Conservation (phyloP, 2,888 invertebrate genomes). For the Eustalomyia histrio region DNA sequence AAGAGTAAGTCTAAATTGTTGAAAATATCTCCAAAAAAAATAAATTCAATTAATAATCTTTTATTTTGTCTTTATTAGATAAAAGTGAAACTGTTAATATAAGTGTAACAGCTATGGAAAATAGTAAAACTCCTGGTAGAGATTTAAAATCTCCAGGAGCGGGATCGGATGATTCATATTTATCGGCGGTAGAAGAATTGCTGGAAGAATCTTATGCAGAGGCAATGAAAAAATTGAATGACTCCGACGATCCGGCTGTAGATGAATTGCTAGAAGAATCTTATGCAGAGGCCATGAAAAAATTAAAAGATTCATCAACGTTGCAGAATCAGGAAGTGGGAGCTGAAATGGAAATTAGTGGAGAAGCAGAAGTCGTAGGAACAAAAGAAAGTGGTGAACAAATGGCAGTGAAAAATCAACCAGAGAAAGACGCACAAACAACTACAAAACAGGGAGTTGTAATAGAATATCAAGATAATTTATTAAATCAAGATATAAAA, state of each 20-base stretch:
- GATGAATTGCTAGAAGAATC: slow-evolving; percentile 60
- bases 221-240: slow-evolving; percentile 34
- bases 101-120: slow-evolving; percentile 32
- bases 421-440: slow-evolving; percentile 10
- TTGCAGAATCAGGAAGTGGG: slow-evolving; percentile 28
- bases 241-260: slow-evolving; percentile 24
- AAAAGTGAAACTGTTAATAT: slow-evolving; percentile 41
- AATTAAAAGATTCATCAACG: slow-evolving; percentile 5
- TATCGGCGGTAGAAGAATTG: slow-evolving; percentile 59
- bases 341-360: slow-evolving; percentile 45
- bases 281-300: slow-evolving; percentile 55
- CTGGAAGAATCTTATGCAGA: slow-evolving; percentile 60
- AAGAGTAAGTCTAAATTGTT: slow-evolving; percentile 52
- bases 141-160: slow-evolving; percentile 30
- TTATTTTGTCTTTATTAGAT: slow-evolving; percentile 59
- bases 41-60: slow-evolving; percentile 49
- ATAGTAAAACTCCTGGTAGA: slow-evolving; percentile 15
- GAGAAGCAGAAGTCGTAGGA: slow-evolving; percentile 7
- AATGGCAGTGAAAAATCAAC: background rate
- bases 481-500: background rate
- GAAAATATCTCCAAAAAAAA: slow-evolving; percentile 4
- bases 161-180: slow-evolving; percentile 53
- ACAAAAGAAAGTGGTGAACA: too few relatives aligned
- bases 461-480: slow-evolving; percentile 40
- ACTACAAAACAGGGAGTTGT: slow-evolving; percentile 38